Evolutionary conservation across 2,113 vertebrate species (phyloP), one percentile per base, ranked within the genome.

Genomic region (Rhea americana): DNA sequence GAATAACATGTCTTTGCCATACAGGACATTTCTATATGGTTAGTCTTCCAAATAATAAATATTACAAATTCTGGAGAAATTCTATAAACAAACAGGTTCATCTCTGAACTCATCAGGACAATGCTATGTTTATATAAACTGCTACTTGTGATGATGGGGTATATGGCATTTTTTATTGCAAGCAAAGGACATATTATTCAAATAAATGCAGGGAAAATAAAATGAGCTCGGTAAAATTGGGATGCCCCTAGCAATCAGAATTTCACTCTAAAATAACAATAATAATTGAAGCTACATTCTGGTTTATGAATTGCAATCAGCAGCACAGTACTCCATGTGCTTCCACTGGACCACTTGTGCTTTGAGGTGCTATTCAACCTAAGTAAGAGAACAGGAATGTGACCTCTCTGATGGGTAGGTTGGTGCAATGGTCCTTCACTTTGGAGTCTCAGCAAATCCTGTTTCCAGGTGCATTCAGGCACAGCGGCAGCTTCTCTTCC

Each of bases 161-260:
- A 72, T 68, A 66, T 53, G 85, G 56, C 48, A 32, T 84, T 87
- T 91, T 74, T 84, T 94, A 88, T 92, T 81, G 80, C 78, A 92
- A 70, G 82, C 63, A 87, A 80, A 96, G 85, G 70, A 72, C 56
- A 45, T 92, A 80, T 86, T 93, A 93, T 94, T 96, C 76, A 93
- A 89, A 88, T 90, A 94, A 83, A 85, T 12, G 35, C 81, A 39
- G 43, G 59, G 79, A 81, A 92, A 93, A 86, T 79, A 95, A 92
- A 94, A 96, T 82, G 61, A 94, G 82, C 82, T 91, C 0, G 0
- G 65, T 88, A 88, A 92, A 93, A 90, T 70, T 90, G 53, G 82
- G 93, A 88, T 94, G 80, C 73, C 70, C 85, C 77, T 72, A 94
- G 91, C 85, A 91, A 90, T 83, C 85, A 68, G 82, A 85, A n/a